Evolutionary conservation across 2,113 vertebrate genomes (phyloP), one percentile per base, ranked within the genome.

Genomic region (Poeciliopsis occidentalis): DNA sequence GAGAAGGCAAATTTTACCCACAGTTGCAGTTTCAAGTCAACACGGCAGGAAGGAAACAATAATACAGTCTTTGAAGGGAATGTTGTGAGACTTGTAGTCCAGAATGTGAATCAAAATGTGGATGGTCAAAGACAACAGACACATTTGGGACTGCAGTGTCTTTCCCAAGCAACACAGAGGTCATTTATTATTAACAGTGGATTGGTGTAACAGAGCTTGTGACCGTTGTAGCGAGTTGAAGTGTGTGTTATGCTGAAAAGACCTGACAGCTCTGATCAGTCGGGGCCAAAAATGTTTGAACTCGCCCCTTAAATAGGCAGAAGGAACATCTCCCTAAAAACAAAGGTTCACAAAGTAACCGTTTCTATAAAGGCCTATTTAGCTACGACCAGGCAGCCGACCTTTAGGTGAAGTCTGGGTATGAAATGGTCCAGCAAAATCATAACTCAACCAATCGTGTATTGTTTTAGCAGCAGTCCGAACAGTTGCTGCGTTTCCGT

Each of bases 101-200:
- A 73, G 22, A 32, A 61, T 31, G 44, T 27, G 31, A 78, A 64
- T 61, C 22, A 27, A 26, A 80, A 57, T 69, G 76, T 78, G 74
- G 32, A 68, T 44, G 24, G 57, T 34, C 60, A 67, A 37, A 67
- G 72, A 71, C 66, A 67, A 37, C 57, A 82, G 61, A 75, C 7
- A 54, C 64, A 67, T 82, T 75, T 51, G 47, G 67, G 69, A 24
- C 71, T 71, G 71, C 68, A 80, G 76, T 69, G 62, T 83, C 84
- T 80, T 78, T 79, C 65, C 80, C 22, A 75, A 76, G 83, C 83
- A 85, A 87, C 81, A 89, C 65, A 73, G 70, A 83, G 84, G 76
- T 85, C 71, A 85, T 91, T 90, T 84, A 91, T 89, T 90, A 93
- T 91, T 92, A 82, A 93, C 51, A 29, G 76, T 73, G 71, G 65